Evolutionary conservation across 2,888 invertebrate species (phyloP).

Genomic region (Hypselothyrea guttata): DNA sequence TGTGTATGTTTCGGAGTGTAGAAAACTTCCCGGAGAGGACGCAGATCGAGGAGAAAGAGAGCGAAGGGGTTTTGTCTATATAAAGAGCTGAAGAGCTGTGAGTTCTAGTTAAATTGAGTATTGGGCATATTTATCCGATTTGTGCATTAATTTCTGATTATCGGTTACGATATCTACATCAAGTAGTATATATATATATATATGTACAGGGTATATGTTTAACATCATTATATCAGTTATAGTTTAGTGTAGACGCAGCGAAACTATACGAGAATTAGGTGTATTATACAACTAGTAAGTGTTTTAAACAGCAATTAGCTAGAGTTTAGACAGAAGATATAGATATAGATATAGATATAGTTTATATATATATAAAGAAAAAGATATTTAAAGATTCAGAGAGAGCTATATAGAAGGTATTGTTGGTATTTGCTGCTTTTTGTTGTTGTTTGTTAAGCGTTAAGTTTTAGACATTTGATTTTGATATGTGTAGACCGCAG

Average conservation of each 20-base stretch:
- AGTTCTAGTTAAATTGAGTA: no score
- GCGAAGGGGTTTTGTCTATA: no score
- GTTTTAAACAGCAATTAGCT: conserved; percentile 39
- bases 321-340: conserved; percentile 23
- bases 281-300: conserved; percentile 57
- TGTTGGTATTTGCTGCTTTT: conserved; percentile 23
- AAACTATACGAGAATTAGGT: conserved; percentile 45
- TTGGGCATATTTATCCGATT: no score
- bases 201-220: conserved; percentile 40
- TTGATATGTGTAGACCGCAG: conserved; percentile 41
- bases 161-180: no score
- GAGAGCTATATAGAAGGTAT: conserved; percentile 49
- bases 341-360: conserved; percentile 19
- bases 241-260: conserved; percentile 24
- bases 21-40: conserved; percentile 27
- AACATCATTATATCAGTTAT: conserved; percentile 27
- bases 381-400: conserved; percentile 15
- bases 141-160: no score
- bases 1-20: neutral
- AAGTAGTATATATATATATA: conserved; percentile 20
- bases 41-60: conserved; percentile 11
- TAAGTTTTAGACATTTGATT: conserved; percentile 57
- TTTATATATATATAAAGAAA: conserved; percentile 14
- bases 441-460: conserved; percentile 55
- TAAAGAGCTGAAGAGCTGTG: no score